phyloP scores from a whole-genome alignment of 2,113 vertebrate species.

The Elgaria multicarinata region DNA sequence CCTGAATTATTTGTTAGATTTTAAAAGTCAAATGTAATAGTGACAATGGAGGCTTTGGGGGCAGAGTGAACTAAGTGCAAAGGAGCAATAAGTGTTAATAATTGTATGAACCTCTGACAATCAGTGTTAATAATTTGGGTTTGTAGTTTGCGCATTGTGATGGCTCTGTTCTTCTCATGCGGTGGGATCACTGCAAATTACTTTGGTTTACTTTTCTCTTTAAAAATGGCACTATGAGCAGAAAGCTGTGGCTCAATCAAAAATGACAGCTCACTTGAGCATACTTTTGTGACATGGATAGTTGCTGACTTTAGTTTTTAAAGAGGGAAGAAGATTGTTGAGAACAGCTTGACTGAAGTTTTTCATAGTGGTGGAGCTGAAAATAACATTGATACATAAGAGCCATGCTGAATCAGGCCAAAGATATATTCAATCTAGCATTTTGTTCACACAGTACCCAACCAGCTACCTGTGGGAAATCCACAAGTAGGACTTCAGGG shows the following conservation, averaged over 20 bases:
- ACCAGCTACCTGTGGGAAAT: too few relatives aligned
- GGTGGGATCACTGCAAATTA: not conserved
- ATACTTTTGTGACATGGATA: not conserved
- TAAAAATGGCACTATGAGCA: not conserved
- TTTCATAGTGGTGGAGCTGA: not conserved
- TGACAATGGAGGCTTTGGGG: not conserved
- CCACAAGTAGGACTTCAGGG: too few relatives aligned
- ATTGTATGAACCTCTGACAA: not conserved
- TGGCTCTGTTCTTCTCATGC: not conserved
- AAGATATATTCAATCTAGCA: too few relatives aligned
- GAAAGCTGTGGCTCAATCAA: not conserved
- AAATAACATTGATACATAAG: not conserved
- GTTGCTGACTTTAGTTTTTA: not conserved
- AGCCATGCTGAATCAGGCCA: too few relatives aligned
- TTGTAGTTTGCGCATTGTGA: not conserved
- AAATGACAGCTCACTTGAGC: not conserved
- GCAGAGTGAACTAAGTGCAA: not conserved
- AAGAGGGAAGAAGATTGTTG: not conserved
- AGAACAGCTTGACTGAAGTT: not conserved
- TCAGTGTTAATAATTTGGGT: not conserved
- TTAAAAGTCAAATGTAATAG: constrained; percentile 13
- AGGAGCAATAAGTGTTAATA: not conserved
- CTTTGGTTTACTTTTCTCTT: not conserved
- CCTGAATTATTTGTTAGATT: constrained; percentile 4
- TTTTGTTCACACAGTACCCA: too few relatives aligned